Base-by-base conservation (phyloP, 2,797 vertebrate species). In the Eulemur coronatus region DNA sequence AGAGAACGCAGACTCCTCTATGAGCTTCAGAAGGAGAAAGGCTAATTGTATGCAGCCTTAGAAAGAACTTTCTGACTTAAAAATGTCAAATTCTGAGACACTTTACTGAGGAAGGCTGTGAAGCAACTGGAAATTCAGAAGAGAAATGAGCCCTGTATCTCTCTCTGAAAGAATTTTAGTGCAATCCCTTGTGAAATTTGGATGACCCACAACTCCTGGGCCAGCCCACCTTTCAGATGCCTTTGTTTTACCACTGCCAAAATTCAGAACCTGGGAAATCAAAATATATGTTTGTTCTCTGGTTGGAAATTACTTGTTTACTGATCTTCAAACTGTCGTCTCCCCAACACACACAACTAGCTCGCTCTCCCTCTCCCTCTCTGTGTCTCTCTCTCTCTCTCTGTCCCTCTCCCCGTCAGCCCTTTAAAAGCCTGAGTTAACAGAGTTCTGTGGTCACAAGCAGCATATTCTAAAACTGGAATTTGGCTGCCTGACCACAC, bases 401-500 rank as follows among this genome's bases (percentile, higher is more conserved):
- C 20, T 28, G 20, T 4, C 61, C 41, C 72, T 26, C 59, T 35
- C 14, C 22, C 35, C 8, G 4, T 50, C 24, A 84, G 91, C 33
- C 52, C 69, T 94, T 76, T 75, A 84, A 95, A 97, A 97, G 78
- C 63, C 95, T 86, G 82, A 82, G 69, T 84, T 94, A 95, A 92
- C 78, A 95, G 80, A 80, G 88, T 90, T 96, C 90, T 82, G 84
- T 15, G 69, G 94, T 94, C 82, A 76, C 93, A 95, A 75, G 76
- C 91, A 78, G 61, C 75, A 43, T 2, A 70, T 96, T 96, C 91
- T 92, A 95, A 96, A 95, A 91, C 35, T 96, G 96, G 96, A 91
- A 96, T 96, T 81, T 97, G 94, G 96, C 96, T 91, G 46, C 70
- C 82, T 97, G 92, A 78, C 75, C 82, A 96, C 84, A 97, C 82